Evolutionary conservation across 1,140 invertebrate species (phyloP).

Genomic region (Metaphire vulgaris): DNA sequence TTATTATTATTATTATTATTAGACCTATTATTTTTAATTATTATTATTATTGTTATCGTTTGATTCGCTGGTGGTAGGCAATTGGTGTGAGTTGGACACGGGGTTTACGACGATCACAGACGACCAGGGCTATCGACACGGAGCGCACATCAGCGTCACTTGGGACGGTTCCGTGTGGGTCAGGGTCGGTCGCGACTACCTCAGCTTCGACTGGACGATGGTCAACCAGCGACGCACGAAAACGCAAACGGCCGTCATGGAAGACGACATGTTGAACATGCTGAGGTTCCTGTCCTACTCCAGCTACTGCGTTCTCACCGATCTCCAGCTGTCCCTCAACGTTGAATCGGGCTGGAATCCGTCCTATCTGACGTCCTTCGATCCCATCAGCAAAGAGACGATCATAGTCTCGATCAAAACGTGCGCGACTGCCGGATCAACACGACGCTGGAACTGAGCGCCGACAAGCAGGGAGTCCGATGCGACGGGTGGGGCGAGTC

Average conservation of each 20-base stretch:
- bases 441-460: slow-evolving; percentile 20
- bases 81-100: slow-evolving; percentile 28
- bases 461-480: slow-evolving; percentile 25
- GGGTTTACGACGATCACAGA: slow-evolving; percentile 27
- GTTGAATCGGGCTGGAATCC: slow-evolving; percentile 25
- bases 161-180: slow-evolving; percentile 24
- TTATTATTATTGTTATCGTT: too few relatives aligned
- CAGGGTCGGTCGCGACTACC: slow-evolving; percentile 23
- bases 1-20: too few relatives aligned
- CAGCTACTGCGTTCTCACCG: slow-evolving; percentile 27
- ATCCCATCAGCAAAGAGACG: slow-evolving; percentile 18
- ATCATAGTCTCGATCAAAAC: slow-evolving; percentile 16
- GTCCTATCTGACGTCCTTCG: slow-evolving; percentile 23
- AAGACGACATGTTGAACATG: slow-evolving; percentile 13
- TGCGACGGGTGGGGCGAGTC: slow-evolving; percentile 23
- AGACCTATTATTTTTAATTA: too few relatives aligned
- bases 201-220: slow-evolving; percentile 21
- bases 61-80: neutral
- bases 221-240: neutral
- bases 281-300: slow-evolving; percentile 19
- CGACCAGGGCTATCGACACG: slow-evolving; percentile 14
- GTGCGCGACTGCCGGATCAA: slow-evolving; percentile 13
- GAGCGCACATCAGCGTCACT: slow-evolving; percentile 25
- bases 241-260: slow-evolving; percentile 1
- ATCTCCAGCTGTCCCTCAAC: slow-evolving; percentile 19